These are phyloP conservation scores for Paramuricea clavata DNA, from an alignment of 92 coral and sea anemone species.

Conservation along the genomic window DNA sequence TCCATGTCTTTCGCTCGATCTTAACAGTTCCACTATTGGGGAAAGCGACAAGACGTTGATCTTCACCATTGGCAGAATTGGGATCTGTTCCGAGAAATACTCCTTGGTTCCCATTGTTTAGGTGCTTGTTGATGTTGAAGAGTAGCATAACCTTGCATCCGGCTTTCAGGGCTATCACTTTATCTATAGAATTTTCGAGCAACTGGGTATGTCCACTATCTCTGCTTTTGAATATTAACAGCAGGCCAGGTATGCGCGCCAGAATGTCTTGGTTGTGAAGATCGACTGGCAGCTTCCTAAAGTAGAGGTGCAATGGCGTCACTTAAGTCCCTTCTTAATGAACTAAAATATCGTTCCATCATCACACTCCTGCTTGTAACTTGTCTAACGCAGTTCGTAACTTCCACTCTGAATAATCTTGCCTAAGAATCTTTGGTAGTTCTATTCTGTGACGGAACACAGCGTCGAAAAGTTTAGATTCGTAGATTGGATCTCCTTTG, in stretches of 20 bases:
- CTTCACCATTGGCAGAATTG: neutral
- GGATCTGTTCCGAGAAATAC: neutral
- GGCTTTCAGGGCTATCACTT: neutral
- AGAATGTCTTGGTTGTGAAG: neutral
- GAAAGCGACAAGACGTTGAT: conserved; percentile 44
- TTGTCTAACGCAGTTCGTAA: neutral
- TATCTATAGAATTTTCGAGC: neutral
- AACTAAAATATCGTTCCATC: neutral
- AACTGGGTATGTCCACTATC: neutral
- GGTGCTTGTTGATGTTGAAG: neutral
- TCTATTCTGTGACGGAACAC: neutral
- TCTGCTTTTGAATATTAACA: neutral
- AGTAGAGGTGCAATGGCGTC: neutral
- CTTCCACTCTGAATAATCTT: neutral
- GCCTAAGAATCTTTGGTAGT: neutral
- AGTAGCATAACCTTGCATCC: conserved; percentile 12
- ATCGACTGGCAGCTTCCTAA: conserved; percentile 5
- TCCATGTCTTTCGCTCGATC: conserved; percentile 56
- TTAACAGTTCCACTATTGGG: conserved; percentile 26
- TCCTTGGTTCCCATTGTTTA: neutral
- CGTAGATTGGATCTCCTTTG: conserved; percentile 4
- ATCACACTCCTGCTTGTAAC: neutral
- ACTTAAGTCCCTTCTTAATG: neutral
- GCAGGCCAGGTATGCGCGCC: neutral
- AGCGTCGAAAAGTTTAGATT: neutral